Evolutionary conservation across 1,140 invertebrate genomes (phyloP).

Genomic region (Tenebrio molitor): DNA sequence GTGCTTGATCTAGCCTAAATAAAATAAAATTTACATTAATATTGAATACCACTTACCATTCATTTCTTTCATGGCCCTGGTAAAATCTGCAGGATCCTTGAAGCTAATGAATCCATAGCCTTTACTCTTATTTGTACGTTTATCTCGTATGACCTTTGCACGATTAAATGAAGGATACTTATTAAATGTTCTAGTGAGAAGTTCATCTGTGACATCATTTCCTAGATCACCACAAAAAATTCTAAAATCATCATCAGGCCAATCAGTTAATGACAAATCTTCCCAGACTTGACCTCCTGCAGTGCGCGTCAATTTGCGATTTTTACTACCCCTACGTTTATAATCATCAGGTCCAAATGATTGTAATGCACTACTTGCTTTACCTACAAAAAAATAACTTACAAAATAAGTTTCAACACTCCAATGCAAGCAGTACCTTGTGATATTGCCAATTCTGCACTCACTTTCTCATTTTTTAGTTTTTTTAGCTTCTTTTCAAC

Average conservation of each 20-base stretch:
- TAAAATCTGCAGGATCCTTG: constrained; percentile 97
- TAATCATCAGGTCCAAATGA: constrained; percentile 66
- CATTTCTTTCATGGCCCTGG: constrained; percentile 99
- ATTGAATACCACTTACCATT: constrained; percentile 77
- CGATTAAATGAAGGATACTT: constrained; percentile 95
- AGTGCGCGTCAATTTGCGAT: constrained; percentile 84
- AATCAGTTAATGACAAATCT: constrained; percentile 90
- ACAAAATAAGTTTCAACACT: no score
- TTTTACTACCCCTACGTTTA: constrained; percentile 72
- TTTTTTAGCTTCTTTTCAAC: constrained; percentile 77
- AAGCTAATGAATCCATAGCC: constrained; percentile 99
- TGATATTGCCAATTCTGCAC: constrained; percentile 74
- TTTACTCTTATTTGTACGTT: constrained; percentile 97
- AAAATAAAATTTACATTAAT: not conserved
- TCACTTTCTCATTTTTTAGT: constrained; percentile 76
- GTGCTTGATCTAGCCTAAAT: no score
- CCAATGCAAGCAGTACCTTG: constrained; percentile 56
- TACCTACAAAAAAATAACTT: constrained; percentile 66
- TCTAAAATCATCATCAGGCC: constrained; percentile 95
- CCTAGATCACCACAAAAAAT: constrained; percentile 99
- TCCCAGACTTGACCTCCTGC: constrained; percentile 97
- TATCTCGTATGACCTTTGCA: constrained; percentile 97
- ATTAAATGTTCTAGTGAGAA: constrained; percentile 92
- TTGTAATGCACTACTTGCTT: constrained; percentile 71
- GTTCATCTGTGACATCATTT: constrained; percentile 98